These are phyloP conservation scores for Habrosyne pyritoides DNA, from an alignment of 2,888 invertebrate species.

Conservation along the genomic window DNA sequence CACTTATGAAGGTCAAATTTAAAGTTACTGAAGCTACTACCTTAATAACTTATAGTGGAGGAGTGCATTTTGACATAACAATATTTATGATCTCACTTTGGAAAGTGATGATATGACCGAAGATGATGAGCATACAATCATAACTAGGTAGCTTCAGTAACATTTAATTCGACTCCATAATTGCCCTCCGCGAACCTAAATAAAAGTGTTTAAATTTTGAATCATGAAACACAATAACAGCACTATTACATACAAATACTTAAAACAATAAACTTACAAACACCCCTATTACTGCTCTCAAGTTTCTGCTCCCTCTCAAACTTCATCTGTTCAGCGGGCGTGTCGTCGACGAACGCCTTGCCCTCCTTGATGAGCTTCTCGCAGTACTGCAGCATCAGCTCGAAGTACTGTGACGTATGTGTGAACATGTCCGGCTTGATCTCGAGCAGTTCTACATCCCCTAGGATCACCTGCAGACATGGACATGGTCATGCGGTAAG, in stretches of 20 bases:
- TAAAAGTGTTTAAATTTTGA: no score
- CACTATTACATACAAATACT: neutral
- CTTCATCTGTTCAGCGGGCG: conserved; percentile 97
- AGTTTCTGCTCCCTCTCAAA: conserved; percentile 94
- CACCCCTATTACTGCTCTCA: conserved; percentile 93
- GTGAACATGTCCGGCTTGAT: conserved; percentile 96
- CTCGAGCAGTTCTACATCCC: conserved; percentile 95
- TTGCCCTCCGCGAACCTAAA: no score
- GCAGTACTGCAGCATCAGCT: conserved; percentile 93
- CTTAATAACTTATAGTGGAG: no score
- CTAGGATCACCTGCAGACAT: conserved; percentile 86
- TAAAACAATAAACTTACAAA: conserved; percentile 85
- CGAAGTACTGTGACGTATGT: conserved; percentile 98
- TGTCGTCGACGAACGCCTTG: conserved; percentile 98
- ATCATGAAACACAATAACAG: no score
- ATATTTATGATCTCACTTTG: no score
- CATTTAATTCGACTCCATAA: no score
- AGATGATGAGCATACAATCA: no score
- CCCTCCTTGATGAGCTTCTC: conserved; percentile 93
- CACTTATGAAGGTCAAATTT: no score
- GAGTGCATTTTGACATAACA: no score
- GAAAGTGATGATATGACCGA: no score
- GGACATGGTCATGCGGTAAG: neutral
- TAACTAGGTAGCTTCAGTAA: no score
- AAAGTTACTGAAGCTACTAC: no score